Percentiles rank a stretch among this genome's conserved stretches.
phyloP scores from a whole-genome alignment of 1,140 invertebrate genomes.

The Aphis craccivora region DNA sequence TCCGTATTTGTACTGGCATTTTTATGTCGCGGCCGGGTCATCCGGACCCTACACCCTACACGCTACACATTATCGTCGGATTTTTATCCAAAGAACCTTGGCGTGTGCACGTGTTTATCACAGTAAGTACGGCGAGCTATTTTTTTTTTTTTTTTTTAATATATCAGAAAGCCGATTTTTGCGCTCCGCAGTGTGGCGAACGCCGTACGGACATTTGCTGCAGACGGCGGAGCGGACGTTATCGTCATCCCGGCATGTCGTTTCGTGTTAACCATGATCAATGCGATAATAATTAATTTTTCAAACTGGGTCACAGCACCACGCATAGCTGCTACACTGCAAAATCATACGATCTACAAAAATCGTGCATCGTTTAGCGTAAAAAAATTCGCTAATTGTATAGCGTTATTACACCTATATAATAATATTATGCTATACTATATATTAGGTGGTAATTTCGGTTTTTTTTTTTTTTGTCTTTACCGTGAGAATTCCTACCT shows the following conservation, averaged over 20 bases:
- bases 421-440: neutral
- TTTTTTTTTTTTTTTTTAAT: slow-evolving; percentile 7
- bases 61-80: neutral
- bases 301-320: neutral
- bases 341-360: neutral
- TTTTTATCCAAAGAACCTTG: neutral
- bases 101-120: neutral
- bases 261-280: too few relatives aligned
- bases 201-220: too few relatives aligned
- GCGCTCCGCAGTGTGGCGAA: neutral
- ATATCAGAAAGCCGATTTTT: slow-evolving; percentile 24
- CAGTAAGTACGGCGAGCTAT: neutral
- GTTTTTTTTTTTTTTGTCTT: neutral
- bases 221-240: too few relatives aligned
- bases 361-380: neutral
- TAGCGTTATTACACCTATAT: neutral
- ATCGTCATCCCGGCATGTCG: too few relatives aligned
- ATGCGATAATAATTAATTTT: neutral
- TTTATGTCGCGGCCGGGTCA: neutral
- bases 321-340: too few relatives aligned
- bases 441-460: neutral
- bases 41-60: neutral
- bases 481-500: neutral
- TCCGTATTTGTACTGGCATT: neutral
- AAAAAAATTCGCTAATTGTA: neutral